These are phyloP conservation scores for Rhagoletis pomonella DNA, from an alignment of 1,140 invertebrate genomes.

Conservation along the genomic window DNA sequence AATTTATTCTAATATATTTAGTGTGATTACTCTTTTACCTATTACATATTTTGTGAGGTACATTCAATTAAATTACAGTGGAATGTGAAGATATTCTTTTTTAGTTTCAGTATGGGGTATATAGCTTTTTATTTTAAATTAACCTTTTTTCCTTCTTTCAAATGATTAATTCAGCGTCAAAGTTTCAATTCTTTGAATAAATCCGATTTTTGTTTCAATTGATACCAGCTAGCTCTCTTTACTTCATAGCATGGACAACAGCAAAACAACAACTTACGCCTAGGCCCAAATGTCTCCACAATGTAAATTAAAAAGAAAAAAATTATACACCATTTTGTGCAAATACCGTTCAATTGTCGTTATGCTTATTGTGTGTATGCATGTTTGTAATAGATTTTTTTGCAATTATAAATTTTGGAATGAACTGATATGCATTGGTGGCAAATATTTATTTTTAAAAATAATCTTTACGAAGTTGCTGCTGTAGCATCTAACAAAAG, in stretches of 20 bases:
- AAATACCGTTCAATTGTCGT: neutral
- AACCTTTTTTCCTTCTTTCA: too few relatives aligned
- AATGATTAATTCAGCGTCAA: too few relatives aligned
- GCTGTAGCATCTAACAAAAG: neutral
- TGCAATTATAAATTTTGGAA: neutral
- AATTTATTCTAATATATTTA: too few relatives aligned
- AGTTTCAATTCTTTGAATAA: neutral
- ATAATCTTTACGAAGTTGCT: slow-evolving; percentile 10
- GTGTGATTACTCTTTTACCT: too few relatives aligned
- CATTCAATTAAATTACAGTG: too few relatives aligned
- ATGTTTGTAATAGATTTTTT: neutral
- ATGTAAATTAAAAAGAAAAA: neutral
- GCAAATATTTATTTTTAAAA: slow-evolving; percentile 36
- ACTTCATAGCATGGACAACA: neutral
- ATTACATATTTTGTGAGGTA: neutral
- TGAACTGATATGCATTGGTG: neutral
- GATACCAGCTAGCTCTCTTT: neutral
- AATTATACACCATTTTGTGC: neutral
- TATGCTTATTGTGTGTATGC: too few relatives aligned
- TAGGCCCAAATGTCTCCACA: neutral
- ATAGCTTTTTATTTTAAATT: too few relatives aligned
- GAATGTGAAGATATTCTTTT: too few relatives aligned
- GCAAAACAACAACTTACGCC: neutral
- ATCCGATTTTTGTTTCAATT: neutral
- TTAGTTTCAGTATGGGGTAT: too few relatives aligned